Evolutionary conservation across 2,797 vertebrate genomes (phyloP).

Genomic region (Trachops cirrhosus): DNA sequence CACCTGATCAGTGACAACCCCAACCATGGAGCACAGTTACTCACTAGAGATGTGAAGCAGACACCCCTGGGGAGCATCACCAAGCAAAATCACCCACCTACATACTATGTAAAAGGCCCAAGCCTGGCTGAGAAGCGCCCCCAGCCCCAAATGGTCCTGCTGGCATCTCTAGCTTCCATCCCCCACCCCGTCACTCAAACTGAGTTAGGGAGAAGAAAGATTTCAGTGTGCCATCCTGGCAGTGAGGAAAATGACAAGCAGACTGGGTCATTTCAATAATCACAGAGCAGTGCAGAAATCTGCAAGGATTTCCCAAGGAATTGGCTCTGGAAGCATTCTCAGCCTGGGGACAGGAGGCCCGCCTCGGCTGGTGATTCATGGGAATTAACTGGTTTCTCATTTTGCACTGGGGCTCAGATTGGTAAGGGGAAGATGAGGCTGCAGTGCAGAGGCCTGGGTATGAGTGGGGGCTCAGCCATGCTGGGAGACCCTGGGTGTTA

Average conservation of each 20-base stretch:
- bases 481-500: not conserved
- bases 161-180: not conserved
- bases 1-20: not conserved
- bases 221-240: not conserved
- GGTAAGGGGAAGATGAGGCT: not conserved
- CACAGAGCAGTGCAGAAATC: not conserved
- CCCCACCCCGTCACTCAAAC: not conserved
- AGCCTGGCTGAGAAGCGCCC: not conserved
- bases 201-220: not conserved
- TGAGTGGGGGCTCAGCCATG: not conserved
- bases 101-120: not conserved
- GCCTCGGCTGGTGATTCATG: not conserved
- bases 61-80: not conserved
- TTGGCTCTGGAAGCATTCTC: not conserved
- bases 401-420: not conserved
- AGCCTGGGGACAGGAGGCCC: not conserved
- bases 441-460: not conserved
- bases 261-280: not conserved
- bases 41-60: not conserved
- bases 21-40: not conserved
- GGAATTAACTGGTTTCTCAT: not conserved
- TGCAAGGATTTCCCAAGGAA: not conserved
- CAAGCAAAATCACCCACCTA: not conserved
- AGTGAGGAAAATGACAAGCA: not conserved
- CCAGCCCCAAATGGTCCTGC: not conserved